These are phyloP conservation scores for Acrocephalus kingi DNA, from an alignment of 2,113 vertebrate species.

Conservation along the genomic window DNA sequence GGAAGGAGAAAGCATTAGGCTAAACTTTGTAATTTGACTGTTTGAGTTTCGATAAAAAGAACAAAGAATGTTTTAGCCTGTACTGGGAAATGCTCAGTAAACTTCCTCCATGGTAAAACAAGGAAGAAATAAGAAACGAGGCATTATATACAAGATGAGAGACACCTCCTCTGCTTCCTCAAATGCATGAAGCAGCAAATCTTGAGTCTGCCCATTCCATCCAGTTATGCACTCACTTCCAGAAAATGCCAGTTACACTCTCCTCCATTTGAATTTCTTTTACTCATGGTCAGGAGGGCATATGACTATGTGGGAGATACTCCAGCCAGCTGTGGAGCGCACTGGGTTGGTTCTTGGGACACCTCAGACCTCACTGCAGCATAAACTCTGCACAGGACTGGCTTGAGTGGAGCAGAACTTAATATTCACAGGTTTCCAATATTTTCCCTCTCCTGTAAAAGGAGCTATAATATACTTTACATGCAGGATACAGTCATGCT, in stretches of 20 bases:
- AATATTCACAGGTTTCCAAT: not conserved
- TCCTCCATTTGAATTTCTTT: not conserved
- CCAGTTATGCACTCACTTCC: not conserved
- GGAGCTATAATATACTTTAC: not conserved
- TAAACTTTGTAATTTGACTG: not conserved
- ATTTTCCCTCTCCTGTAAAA: not conserved
- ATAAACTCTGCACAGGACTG: not conserved
- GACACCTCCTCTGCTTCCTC: not conserved
- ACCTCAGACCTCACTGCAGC: not conserved
- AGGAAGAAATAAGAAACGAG: not conserved
- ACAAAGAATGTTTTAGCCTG: not conserved
- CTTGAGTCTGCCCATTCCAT: not conserved
- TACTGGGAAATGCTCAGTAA: not conserved
- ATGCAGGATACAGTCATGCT: accelerated
- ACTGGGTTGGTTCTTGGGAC: accelerated
- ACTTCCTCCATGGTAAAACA: not conserved
- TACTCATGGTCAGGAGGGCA: not conserved
- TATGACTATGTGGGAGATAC: too few species aligned
- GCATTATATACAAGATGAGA: not conserved
- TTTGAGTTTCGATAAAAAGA: not conserved
- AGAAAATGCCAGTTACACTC: not conserved
- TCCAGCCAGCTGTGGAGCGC: not conserved
- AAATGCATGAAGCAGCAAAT: not conserved
- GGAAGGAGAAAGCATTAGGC: not conserved
- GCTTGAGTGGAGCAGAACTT: not conserved